These are phyloP conservation scores for Tachina grossa DNA, from an alignment of 2,888 invertebrate species.

Conservation along the genomic window DNA sequence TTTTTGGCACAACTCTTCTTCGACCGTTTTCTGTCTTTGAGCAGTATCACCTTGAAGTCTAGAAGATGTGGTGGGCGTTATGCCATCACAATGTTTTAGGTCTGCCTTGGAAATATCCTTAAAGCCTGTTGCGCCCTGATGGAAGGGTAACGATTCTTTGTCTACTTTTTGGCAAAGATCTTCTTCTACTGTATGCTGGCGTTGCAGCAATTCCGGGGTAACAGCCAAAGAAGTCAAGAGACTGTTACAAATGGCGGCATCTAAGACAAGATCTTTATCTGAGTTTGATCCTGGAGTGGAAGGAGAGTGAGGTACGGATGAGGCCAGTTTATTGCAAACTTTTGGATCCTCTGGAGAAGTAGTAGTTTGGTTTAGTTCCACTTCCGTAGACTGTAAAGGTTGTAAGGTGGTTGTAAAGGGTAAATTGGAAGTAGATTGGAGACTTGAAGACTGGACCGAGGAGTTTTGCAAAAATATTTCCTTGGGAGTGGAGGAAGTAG, in stretches of 20 bases:
- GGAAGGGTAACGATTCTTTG: conserved; percentile 71
- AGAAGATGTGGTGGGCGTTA: conserved; percentile 23
- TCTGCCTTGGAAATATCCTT: conserved; percentile 65
- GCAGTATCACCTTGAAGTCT: conserved; percentile 51
- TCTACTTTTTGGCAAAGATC: conserved; percentile 78
- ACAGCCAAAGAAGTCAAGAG: conserved; percentile 71
- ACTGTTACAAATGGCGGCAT: conserved; percentile 75
- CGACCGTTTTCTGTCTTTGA: conserved; percentile 74
- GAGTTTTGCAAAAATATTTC: conserved; percentile 5
- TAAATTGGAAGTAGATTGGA: neutral
- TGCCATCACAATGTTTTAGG: conserved; percentile 49
- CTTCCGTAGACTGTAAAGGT: conserved; percentile 21
- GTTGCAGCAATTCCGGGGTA: conserved; percentile 63
- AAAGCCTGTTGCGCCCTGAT: conserved; percentile 75
- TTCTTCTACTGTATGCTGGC: conserved; percentile 76
- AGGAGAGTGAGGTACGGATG: conserved; percentile 77
- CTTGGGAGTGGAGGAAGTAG: neutral
- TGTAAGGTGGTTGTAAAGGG: conserved; percentile 30
- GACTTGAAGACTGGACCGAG: neutral
- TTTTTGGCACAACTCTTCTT: conserved; percentile 77
- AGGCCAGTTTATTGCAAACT: conserved; percentile 75
- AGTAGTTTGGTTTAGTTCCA: conserved; percentile 27
- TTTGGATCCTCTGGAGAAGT: conserved; percentile 41
- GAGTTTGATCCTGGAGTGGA: conserved; percentile 44
- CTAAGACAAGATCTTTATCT: conserved; percentile 68